Percentiles rank a stretch among this genome's conserved stretches.
Evolutionary conservation across 1,140 invertebrate species (phyloP).

Genomic region (Pararge aegeria): DNA sequence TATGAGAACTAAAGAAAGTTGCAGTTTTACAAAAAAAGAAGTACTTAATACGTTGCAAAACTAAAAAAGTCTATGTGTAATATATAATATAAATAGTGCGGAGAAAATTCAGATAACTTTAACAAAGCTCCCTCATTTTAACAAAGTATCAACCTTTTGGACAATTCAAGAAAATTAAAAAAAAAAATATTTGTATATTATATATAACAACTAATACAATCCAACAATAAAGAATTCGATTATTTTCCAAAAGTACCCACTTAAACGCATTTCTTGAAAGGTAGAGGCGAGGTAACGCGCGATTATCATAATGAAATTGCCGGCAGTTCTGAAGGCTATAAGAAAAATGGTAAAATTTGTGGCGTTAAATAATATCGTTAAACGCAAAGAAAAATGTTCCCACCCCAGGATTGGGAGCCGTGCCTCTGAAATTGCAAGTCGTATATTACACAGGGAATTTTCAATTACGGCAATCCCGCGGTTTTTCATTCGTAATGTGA

Average conservation of each 20-base stretch:
- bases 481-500: conserved; percentile 78
- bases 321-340: conserved; percentile 53
- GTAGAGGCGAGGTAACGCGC: conserved; percentile 50
- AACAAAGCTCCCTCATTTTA: too few relatives aligned
- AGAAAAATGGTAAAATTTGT: conserved; percentile 77
- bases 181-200: too few relatives aligned
- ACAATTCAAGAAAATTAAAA: too few relatives aligned
- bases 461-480: conserved; percentile 76
- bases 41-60: too few relatives aligned
- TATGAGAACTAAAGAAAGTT: too few relatives aligned
- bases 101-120: too few relatives aligned
- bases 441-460: conserved; percentile 77
- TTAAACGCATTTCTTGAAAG: conserved; percentile 35
- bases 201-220: conserved; percentile 2
- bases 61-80: too few relatives aligned
- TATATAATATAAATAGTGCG: too few relatives aligned
- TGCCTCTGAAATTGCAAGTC: conserved; percentile 70
- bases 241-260: conserved; percentile 37
- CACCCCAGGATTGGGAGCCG: conserved; percentile 54
- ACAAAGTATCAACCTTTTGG: too few relatives aligned
- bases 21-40: too few relatives aligned
- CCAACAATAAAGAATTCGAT: conserved; percentile 20
- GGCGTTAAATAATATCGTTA: conserved; percentile 78
- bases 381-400: conserved; percentile 71
- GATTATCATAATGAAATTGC: conserved; percentile 77